phyloP scores from a whole-genome alignment of 2,888 invertebrate species.

The Nephrocerus scutellatus region DNA sequence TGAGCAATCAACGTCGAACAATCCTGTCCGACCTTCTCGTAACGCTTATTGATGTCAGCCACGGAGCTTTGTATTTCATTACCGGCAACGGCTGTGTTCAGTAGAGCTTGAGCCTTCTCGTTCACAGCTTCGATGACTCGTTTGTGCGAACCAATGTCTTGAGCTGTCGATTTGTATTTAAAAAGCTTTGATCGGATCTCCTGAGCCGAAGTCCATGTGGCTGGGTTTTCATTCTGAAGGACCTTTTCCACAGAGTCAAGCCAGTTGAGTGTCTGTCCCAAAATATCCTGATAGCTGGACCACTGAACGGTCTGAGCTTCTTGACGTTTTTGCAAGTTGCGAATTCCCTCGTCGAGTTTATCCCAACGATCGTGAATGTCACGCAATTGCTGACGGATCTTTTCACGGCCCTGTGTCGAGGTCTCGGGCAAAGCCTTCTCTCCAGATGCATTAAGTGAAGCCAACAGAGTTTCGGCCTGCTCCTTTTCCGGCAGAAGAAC shows the following conservation, averaged over 20 bases:
- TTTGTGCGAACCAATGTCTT: constrained; percentile 86
- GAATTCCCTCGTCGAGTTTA: constrained; percentile 71
- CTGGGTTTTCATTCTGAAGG: constrained; percentile 62
- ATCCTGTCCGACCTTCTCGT: constrained; percentile 62
- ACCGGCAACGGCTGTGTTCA: constrained; percentile 49
- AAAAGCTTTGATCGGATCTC: constrained; percentile 77
- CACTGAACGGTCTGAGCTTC: constrained; percentile 77
- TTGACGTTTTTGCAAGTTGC: constrained; percentile 75
- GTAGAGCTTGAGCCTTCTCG: constrained; percentile 73
- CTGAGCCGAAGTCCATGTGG: constrained; percentile 69
- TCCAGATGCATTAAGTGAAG: constrained; percentile 66
- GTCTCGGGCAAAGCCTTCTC: constrained; percentile 91
- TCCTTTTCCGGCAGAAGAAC: constrained; percentile 72
- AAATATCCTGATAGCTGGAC: constrained; percentile 77
- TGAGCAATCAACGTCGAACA: constrained; percentile 63
- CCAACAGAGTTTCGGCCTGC: constrained; percentile 73
- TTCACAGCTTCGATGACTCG: constrained; percentile 82
- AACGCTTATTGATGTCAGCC: constrained; percentile 66
- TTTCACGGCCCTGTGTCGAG: constrained; percentile 83
- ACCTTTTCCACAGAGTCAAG: constrained; percentile 76
- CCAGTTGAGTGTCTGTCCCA: constrained; percentile 79
- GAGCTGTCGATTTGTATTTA: constrained; percentile 77
- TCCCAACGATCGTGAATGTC: constrained; percentile 82
- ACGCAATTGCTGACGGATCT: constrained; percentile 76
- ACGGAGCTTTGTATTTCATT: constrained; percentile 63